Evolutionary conservation across 2,888 invertebrate genomes (phyloP), one percentile per base, ranked within the genome.

Genomic region (Dicycla oo): DNA sequence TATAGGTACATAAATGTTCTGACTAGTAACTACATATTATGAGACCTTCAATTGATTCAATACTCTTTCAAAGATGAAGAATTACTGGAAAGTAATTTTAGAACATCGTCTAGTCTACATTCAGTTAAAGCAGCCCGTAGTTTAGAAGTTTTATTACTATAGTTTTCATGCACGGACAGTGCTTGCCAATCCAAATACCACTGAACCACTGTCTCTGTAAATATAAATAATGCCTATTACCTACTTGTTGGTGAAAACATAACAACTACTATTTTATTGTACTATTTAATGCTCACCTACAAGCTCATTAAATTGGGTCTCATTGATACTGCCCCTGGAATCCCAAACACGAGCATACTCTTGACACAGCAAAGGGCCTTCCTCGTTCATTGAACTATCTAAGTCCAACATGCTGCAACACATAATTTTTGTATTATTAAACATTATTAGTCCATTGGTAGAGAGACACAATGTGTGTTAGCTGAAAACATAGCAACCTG

Each of bases 101-200:
- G 64, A 51, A 94, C 75, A 73, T 89, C 83, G 61, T 93, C 89
- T 8, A 92, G 23, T 51, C 85, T 70, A 85, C 92, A 93, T 64
- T 90, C 87, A 58, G 78, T 82, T 71, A 95, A 82, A 57, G 92
- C 92, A 57, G 79, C 65, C 66, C 82, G 84, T 26, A 96, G 82
- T 54, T 87, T 86, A 63, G 73, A 69, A 75, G 84, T 88, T 57
- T 90, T 90, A 74, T 85, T 90, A 49, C 75, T 88, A 65, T 79
- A 80, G 72, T 88, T 89, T 63, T 88, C 89, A 43, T 89, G 89
- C 45, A 93, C 73, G 13, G 91, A 90, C 23, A 94, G 75, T 67
- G 87, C 83, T 53, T 89, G 88, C 92, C 93, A 94, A 76, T 95
- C 94, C 23, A 77, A 79, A 85, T 93, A 94, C 95, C 95, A 96